Evolutionary conservation across 2,888 invertebrate genomes (phyloP).

Genomic region (Caradrina kadenii): DNA sequence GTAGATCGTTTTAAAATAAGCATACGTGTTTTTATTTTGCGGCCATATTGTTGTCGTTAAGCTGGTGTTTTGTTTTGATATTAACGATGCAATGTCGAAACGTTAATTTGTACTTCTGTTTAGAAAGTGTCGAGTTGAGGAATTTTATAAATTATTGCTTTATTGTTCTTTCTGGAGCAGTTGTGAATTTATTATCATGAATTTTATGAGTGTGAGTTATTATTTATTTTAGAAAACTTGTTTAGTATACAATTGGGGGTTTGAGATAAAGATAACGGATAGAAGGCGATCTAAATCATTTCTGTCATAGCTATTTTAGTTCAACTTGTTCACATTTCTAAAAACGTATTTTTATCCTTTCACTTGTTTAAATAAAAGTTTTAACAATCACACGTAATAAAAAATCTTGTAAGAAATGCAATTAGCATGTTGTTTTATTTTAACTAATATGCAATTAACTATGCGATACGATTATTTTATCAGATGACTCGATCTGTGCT

Average conservation of each 20-base stretch:
- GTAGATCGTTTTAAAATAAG: conserved; percentile 72
- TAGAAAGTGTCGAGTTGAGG: conserved; percentile 8
- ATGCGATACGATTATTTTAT: too few relatives aligned
- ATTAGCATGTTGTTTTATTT: too few relatives aligned
- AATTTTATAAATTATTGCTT: conserved; percentile 23
- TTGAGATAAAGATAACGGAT: conserved; percentile 1
- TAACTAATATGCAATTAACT: not conserved
- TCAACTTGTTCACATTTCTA: not conserved
- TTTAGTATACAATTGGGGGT: not conserved
- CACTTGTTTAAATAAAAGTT: not conserved
- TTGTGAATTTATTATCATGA: conserved; percentile 24
- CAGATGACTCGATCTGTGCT: too few relatives aligned
- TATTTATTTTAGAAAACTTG: conserved; percentile 21
- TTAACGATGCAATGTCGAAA: conserved; percentile 56
- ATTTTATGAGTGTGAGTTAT: conserved; percentile 9
- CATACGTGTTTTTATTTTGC: conserved; percentile 64
- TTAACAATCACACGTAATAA: too few relatives aligned
- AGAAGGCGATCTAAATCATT: conserved; percentile 16
- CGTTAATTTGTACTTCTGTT: conserved; percentile 23
- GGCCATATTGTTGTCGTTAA: conserved; percentile 55
- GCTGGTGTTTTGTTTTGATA: conserved; percentile 58
- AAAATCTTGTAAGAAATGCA: too few relatives aligned
- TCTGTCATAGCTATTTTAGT: not conserved
- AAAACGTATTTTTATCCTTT: not conserved
- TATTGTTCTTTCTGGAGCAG: conserved; percentile 15